A percentile compares a stretch with the other conserved stretches of the same genome.
phyloP scores from a whole-genome alignment of 2,797 vertebrate species.

The Muscicapa striata region DNA sequence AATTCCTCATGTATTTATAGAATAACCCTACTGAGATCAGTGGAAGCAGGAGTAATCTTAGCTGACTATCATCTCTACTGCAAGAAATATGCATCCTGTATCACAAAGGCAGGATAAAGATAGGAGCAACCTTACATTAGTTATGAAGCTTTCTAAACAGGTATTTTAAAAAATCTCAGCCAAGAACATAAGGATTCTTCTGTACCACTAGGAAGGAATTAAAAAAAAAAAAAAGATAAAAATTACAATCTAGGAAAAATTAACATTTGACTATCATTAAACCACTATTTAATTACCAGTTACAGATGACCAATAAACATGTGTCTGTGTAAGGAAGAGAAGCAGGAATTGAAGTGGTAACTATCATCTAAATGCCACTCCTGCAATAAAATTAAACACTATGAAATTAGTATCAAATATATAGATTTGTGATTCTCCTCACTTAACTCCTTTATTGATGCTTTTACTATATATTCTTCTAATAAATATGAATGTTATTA shows the following conservation, averaged over 20 bases:
- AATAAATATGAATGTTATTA: background rate
- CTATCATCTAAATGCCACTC: background rate
- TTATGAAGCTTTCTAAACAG: background rate
- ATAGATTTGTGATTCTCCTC: background rate
- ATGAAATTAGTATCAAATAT: background rate
- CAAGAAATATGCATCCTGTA: background rate
- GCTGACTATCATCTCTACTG: background rate
- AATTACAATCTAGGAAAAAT: background rate
- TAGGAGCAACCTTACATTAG: background rate
- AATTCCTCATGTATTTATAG: background rate
- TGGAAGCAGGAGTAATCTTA: background rate
- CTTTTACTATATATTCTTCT: background rate
- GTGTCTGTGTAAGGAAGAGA: background rate
- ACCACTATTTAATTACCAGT: background rate
- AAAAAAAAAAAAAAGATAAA: background rate
- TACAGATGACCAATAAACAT: background rate
- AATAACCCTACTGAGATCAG: background rate
- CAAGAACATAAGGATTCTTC: background rate
- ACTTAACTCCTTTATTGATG: background rate
- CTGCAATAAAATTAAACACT: background rate
- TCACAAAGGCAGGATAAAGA: background rate
- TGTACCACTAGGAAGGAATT: background rate
- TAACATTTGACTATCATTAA: background rate
- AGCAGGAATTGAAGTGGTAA: background rate
- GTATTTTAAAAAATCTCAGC: background rate